A percentile compares a stretch with the other conserved stretches of the same genome.
These are phyloP conservation scores for Nymphalis polychloros DNA, from an alignment of 2,888 invertebrate species.

Conservation along the genomic window DNA sequence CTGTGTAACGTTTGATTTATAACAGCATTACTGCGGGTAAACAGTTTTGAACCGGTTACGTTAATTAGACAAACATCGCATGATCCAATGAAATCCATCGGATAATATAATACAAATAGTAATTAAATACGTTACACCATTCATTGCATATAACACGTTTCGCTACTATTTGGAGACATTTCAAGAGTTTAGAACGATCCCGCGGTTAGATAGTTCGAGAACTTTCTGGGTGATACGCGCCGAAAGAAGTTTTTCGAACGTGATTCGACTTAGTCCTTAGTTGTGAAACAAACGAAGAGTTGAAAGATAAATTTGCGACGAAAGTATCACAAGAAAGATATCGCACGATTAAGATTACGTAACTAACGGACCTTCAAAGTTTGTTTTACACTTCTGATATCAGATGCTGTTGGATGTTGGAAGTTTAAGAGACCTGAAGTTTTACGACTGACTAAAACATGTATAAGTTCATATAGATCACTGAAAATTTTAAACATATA, in stretches of 20 bases:
- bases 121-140: conserved; percentile 2
- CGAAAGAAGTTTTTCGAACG: conserved; percentile 68
- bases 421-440: conserved; percentile 29
- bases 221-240: conserved; percentile 64
- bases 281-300: conserved; percentile 32
- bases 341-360: conserved; percentile 41
- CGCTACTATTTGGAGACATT: conserved; percentile 1
- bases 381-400: conserved; percentile 28
- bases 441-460: conserved; percentile 14
- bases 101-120: conserved; percentile 9
- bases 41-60: conserved; percentile 23
- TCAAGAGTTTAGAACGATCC: conserved; percentile 19
- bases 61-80: conserved; percentile 11
- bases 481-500: not conserved
- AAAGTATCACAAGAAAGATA: conserved; percentile 36
- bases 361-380: conserved; percentile 35
- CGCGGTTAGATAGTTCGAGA: conserved; percentile 55
- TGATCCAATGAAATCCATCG: conserved; percentile 10
- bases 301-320: conserved; percentile 38
- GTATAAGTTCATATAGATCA: not conserved
- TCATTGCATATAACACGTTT: not conserved
- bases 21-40: conserved; percentile 21
- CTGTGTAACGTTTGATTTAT: conserved; percentile 19
- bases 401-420: conserved; percentile 29
- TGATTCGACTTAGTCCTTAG: conserved; percentile 55